A percentile compares a stretch with the other conserved stretches of the same genome.
These are phyloP conservation scores for Labeo calbasu DNA, from an alignment of 2,797 vertebrate species.

Conservation along the genomic window DNA sequence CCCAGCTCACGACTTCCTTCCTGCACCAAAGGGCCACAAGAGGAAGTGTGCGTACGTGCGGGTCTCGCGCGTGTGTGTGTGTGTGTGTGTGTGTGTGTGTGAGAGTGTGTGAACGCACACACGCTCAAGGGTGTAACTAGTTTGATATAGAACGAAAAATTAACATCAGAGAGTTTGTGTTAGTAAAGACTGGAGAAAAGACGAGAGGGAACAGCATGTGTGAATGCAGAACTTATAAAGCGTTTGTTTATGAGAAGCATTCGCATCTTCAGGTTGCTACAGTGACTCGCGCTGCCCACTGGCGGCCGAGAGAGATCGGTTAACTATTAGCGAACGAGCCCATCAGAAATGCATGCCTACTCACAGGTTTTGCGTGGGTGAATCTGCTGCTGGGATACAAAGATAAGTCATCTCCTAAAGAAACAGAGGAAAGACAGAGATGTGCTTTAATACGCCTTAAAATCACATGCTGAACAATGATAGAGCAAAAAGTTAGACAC, in stretches of 20 bases:
- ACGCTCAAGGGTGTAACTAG: constrained; percentile 7
- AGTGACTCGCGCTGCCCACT: constrained; percentile 41
- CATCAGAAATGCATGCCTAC: constrained; percentile 68
- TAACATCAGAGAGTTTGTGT: constrained; percentile 8
- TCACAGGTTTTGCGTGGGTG: constrained; percentile 95
- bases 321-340: not conserved
- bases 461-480: not conserved
- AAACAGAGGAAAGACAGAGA: constrained; percentile 67
- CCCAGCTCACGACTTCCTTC: constrained; percentile 61
- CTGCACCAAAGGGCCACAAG: constrained; percentile 53
- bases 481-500: not conserved
- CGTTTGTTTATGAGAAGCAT: not conserved
- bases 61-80: no score
- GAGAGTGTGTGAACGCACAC: constrained; percentile 18
- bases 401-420: constrained; percentile 94
- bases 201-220: not conserved
- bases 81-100: constrained; percentile 24
- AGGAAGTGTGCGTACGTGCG: constrained; percentile 51
- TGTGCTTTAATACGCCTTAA: not conserved
- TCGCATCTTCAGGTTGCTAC: constrained; percentile 24
- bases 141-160: constrained; percentile 5
- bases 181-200: not conserved
- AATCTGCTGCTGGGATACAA: constrained; percentile 93
- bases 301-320: constrained; percentile 17
- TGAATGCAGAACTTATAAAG: constrained; percentile 7